Conservation (phyloP, 1,140 invertebrate genomes). For the Drosophila elegans region DNA sequence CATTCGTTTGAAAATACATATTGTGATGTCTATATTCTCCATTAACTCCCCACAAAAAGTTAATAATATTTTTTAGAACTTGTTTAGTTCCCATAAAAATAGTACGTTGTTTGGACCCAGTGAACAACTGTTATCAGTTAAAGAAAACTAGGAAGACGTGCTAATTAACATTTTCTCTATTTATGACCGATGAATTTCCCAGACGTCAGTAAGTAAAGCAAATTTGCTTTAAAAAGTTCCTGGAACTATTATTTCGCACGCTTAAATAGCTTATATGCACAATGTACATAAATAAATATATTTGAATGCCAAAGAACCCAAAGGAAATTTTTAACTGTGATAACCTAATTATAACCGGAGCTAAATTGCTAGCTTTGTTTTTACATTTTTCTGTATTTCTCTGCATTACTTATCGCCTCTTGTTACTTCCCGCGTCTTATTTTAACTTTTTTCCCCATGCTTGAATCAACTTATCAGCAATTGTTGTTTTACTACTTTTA, state of each 20-base stretch:
- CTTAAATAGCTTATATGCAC: too few species aligned
- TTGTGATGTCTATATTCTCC: too few species aligned
- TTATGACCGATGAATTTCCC: background rate
- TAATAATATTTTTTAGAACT: background rate
- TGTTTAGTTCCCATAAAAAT: background rate
- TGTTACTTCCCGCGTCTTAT: background rate
- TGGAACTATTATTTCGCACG: background rate
- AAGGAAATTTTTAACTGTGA: background rate
- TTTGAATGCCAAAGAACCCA: too few species aligned
- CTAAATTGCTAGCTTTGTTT: background rate
- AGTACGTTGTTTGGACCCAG: background rate
- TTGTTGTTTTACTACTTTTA: constrained; percentile 11
- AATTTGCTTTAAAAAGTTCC: too few species aligned
- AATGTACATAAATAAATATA: background rate
- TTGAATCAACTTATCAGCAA: constrained; percentile 41
- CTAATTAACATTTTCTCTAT: background rate
- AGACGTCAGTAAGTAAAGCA: too few species aligned
- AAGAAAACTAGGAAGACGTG: constrained; percentile 4
- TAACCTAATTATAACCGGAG: constrained; percentile 5
- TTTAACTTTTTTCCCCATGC: constrained; percentile 11
- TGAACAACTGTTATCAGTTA: background rate
- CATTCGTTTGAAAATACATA: too few species aligned
- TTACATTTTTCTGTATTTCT: constrained; percentile 18
- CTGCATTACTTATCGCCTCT: constrained; percentile 6
- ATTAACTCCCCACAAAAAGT: background rate